Evolutionary conservation across 30 jellyfish, hydroid and myxozoan genomes (phyloP).

Genomic region (Chrysaora quinquecirrha): DNA sequence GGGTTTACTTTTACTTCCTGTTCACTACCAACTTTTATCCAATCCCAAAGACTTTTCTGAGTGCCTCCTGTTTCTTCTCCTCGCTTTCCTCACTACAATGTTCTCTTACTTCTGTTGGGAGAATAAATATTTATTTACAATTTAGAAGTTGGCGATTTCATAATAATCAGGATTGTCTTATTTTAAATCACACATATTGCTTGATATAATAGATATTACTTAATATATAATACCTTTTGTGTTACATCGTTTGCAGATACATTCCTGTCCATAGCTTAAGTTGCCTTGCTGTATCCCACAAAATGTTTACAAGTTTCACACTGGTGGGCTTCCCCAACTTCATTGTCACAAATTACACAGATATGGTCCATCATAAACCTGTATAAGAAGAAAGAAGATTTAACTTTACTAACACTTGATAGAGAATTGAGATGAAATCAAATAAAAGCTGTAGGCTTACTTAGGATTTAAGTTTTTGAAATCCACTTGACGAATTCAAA

Average conservation of each 20-base stretch:
- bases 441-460: too few species aligned
- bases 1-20: not conserved
- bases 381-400: too few species aligned
- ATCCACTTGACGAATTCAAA: too few species aligned
- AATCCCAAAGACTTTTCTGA: constrained; percentile 20
- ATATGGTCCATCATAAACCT: not conserved
- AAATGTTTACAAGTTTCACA: constrained; percentile 9
- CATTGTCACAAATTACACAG: not conserved
- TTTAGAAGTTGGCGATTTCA: too few species aligned
- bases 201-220: too few species aligned
- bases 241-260: constrained; percentile 6
- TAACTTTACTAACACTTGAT: too few species aligned
- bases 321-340: constrained; percentile 11
- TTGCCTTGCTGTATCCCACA: constrained; percentile 8
- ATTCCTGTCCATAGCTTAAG: constrained; percentile 2
- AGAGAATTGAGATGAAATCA: too few species aligned
- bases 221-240: constrained; percentile 3
- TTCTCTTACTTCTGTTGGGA: not conserved
- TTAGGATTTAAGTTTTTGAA: too few species aligned
- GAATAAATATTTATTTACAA: too few species aligned
- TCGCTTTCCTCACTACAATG: not conserved
- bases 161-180: too few species aligned
- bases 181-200: too few species aligned
- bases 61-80: constrained; percentile 2
- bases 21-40: constrained; percentile 7